Conservation (phyloP, 2,797 vertebrate species). For the Artibeus lituratus region DNA sequence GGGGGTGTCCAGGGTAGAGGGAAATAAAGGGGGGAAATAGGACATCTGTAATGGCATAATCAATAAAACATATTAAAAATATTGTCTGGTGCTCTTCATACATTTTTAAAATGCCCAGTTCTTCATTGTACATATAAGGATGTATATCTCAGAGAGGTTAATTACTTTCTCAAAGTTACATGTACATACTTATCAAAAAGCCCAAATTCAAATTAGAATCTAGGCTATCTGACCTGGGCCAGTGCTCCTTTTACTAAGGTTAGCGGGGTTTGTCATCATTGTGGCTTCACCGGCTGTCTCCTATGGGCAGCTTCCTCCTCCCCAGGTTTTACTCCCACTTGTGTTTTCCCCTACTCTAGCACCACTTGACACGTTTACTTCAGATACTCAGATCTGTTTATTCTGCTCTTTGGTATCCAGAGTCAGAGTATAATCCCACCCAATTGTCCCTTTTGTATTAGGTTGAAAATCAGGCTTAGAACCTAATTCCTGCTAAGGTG, state of each 20-base stretch:
- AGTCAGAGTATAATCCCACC: background rate
- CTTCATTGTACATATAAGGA: background rate
- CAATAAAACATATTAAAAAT: no score
- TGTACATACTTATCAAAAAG: background rate
- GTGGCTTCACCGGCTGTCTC: background rate
- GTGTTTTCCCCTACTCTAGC: background rate
- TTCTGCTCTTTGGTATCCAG: background rate
- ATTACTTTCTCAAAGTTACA: background rate
- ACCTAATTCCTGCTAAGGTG: background rate
- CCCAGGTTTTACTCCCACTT: fast-evolving
- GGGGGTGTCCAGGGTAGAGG: no score
- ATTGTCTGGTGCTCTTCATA: background rate
- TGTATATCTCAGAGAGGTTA: background rate
- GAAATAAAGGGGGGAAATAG: no score
- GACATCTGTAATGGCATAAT: no score
- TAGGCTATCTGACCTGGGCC: background rate
- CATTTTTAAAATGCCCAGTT: background rate
- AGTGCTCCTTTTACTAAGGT: background rate
- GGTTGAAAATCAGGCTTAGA: background rate
- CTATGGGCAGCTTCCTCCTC: background rate
- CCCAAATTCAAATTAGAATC: background rate
- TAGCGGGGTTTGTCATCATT: background rate
- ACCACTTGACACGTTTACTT: background rate
- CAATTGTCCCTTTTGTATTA: background rate
- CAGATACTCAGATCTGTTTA: background rate